phyloP scores from a whole-genome alignment of 2,797 vertebrate species.

The Malurus leucopterus region DNA sequence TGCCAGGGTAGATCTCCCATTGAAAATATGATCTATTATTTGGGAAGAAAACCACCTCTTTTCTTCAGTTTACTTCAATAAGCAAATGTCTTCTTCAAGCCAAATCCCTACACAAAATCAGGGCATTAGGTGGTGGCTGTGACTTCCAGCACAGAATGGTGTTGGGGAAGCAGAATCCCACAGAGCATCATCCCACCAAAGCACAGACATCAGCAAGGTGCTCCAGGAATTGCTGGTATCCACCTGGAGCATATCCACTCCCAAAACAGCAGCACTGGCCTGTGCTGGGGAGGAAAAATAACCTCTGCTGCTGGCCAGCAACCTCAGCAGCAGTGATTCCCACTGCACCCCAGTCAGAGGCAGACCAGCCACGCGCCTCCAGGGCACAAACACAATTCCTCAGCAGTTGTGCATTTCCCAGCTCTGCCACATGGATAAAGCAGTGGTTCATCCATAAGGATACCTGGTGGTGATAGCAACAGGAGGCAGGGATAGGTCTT shows the following conservation, averaged over 20 bases:
- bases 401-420: neutral
- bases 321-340: neutral
- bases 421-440: fast-evolving
- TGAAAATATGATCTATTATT: neutral
- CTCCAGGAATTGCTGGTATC: fast-evolving
- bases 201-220: neutral
- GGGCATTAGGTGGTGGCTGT: neutral
- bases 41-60: fast-evolving
- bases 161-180: neutral
- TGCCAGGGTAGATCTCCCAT: neutral
- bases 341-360: neutral
- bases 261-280: neutral
- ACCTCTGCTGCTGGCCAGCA: neutral
- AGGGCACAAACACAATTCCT: neutral
- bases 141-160: neutral
- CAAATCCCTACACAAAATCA: neutral
- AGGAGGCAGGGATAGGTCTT: fast-evolving
- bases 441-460: neutral
- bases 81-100: neutral
- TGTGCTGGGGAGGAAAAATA: neutral
- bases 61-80: neutral
- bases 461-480: neutral
- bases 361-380: fast-evolving
- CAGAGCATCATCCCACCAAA: neutral
- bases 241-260: neutral